These are phyloP conservation scores for Pipistrellus nathusii DNA, from an alignment of 2,797 vertebrate species.

Conservation along the genomic window DNA sequence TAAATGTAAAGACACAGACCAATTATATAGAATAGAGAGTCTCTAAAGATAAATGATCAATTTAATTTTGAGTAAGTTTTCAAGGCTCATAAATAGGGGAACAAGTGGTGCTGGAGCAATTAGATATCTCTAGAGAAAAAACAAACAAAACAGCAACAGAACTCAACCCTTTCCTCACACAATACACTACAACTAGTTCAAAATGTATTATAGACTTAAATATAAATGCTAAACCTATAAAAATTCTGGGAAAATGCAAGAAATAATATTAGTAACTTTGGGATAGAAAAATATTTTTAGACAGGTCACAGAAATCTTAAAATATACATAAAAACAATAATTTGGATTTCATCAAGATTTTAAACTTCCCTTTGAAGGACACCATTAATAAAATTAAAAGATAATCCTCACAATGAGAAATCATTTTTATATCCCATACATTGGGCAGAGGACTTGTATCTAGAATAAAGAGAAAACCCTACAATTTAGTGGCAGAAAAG, in stretches of 20 bases:
- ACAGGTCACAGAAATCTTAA: background rate
- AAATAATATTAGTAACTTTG: background rate
- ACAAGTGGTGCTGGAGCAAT: background rate
- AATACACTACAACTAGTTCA: background rate
- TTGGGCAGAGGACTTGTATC: background rate
- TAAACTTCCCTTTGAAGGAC: background rate
- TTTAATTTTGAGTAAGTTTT: background rate
- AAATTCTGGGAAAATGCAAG: background rate
- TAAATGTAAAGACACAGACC: background rate
- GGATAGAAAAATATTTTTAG: background rate
- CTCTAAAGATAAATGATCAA: background rate
- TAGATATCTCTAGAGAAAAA: background rate
- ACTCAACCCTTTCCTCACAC: background rate
- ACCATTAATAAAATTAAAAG: background rate
- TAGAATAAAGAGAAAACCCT: background rate
- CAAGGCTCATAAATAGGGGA: background rate
- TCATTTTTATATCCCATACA: background rate
- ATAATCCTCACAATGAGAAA: background rate
- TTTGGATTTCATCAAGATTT: constrained; percentile 23
- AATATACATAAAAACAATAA: background rate
- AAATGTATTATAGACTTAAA: background rate
- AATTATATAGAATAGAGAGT: background rate
- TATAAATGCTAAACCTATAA: background rate
- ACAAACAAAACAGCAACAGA: background rate
- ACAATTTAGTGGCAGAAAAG: background rate